Evolutionary conservation across 2,797 vertebrate genomes (phyloP).

Genomic region (Hipposideros larvatus): DNA sequence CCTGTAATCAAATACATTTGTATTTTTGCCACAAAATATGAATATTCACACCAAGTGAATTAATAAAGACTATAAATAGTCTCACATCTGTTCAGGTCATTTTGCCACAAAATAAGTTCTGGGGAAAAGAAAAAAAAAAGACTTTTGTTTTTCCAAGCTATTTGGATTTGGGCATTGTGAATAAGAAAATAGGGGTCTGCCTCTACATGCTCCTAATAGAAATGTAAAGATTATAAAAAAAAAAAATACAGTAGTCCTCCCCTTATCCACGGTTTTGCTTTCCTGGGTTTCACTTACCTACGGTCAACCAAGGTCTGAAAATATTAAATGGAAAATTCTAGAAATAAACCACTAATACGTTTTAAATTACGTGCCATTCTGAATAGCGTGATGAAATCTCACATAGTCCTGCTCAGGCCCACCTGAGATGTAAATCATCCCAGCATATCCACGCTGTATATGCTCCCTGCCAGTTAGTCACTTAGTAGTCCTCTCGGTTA

Average conservation of each 20-base stretch:
- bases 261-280: not conserved
- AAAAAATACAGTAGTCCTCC: not conserved
- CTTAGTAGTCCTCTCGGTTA: not conserved
- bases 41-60: conserved; percentile 21
- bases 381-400: not conserved
- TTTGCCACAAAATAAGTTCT: conserved; percentile 19
- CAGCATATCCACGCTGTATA: not conserved
- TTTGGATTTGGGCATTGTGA: not conserved
- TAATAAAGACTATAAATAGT: conserved; percentile 61
- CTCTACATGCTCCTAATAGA: not conserved
- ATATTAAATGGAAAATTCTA: not conserved
- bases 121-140: not conserved
- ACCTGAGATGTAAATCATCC: not conserved
- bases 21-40: conserved; percentile 35
- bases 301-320: not conserved
- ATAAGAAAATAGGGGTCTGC: not conserved
- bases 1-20: conserved; percentile 10
- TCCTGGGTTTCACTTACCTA: not conserved
- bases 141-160: not conserved
- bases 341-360: not conserved
- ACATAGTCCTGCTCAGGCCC: accelerated
- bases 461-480: not conserved
- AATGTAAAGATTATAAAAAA: not conserved
- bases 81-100: conserved; percentile 52
- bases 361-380: not conserved